Conservation (phyloP, 2,888 invertebrate species). For the Scaptomyza reducta region DNA sequence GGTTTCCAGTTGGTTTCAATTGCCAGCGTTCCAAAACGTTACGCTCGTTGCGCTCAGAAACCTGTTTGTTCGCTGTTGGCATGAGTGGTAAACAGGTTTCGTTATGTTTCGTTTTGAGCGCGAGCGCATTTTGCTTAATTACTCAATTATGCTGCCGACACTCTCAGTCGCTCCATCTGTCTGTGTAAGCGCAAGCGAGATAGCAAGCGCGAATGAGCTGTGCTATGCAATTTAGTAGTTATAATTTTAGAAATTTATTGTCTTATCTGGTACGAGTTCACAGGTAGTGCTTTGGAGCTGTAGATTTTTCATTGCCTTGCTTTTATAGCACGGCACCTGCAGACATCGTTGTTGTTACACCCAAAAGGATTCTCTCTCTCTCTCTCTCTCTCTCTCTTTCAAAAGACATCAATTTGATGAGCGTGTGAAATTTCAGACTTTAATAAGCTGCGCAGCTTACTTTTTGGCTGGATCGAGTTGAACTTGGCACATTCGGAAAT, state of each 20-base stretch:
- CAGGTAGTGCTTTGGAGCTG: conserved; percentile 40
- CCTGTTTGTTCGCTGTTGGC: conserved; percentile 45
- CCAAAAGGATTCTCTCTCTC: conserved; percentile 12
- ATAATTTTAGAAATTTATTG: conserved; percentile 68
- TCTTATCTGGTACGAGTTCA: conserved; percentile 62
- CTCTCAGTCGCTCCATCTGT: conserved; percentile 1
- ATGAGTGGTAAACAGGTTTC: conserved; percentile 64
- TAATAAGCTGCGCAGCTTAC: conserved; percentile 16
- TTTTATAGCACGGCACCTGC: conserved; percentile 34
- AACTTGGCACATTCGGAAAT: not conserved
- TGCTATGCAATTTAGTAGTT: conserved; percentile 58
- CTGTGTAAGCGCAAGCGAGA: not conserved
- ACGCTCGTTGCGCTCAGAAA: conserved; percentile 42
- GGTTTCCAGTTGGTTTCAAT: conserved; percentile 39
- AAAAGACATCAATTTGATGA: conserved; percentile 46
- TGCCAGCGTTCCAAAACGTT: conserved; percentile 21
- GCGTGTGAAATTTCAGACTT: conserved; percentile 56
- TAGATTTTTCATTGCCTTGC: conserved; percentile 39
- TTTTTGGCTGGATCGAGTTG: not conserved
- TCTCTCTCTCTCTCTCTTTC: no score
- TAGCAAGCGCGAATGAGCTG: conserved; percentile 8
- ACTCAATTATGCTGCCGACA: conserved; percentile 68
- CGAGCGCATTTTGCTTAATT: conserved; percentile 66
- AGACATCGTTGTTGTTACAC: conserved; percentile 20
- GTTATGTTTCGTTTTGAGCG: conserved; percentile 43